Base-by-base conservation (phyloP, 92 coral and sea anemone genomes). In the Montipora capitata region DNA sequence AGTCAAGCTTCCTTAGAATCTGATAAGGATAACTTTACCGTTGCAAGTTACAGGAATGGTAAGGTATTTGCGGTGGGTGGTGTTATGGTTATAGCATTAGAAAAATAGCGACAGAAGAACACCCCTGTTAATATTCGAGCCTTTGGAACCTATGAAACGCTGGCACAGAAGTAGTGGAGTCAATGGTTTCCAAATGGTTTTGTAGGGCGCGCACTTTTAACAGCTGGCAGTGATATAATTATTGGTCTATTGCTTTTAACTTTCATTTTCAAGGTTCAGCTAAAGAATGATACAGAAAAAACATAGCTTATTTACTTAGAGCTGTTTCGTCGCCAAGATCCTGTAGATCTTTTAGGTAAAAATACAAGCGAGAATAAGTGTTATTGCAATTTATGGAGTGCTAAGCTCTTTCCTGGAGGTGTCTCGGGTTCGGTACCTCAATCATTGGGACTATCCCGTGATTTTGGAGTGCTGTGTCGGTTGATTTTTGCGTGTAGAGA, bases 1-100 rank as follows among this genome's bases (percentile, higher is more conserved):
- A 93, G 96, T 18, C 98, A 94, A 63, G 94, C 96, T 5, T 72
- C 94, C 12, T 73, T 95, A 2, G 96, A 95, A 3, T 78, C 80
- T 14, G 93, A 93, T 9, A 93, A 71, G 52, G 98, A 95, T 74
- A 91, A 94, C 44, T 95, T 95, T 35, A 95, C 96, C 2, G 98
- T 94, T 3, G 98, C 93, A 0, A 91, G 96, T 84, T 95, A 88
- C 72, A 88, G 98, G 17, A 95, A 95, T 72, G 98, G 96, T 2
- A 96, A 93, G 10, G 89, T 95, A 5, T 95, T 95, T 85, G 96
- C 91, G 16, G 89, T 95, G 84, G 94, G 93, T 13, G 93, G 93
- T 0, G 88, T 94, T n/a, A 88, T 95, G 92, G 94, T 92, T 2
- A 81, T 94, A 0, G 86, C 92, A 58, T 77, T 92, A 11, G 92